Evolutionary conservation across 2,888 invertebrate genomes (phyloP).

Genomic region (Tetrapedia diversipes): DNA sequence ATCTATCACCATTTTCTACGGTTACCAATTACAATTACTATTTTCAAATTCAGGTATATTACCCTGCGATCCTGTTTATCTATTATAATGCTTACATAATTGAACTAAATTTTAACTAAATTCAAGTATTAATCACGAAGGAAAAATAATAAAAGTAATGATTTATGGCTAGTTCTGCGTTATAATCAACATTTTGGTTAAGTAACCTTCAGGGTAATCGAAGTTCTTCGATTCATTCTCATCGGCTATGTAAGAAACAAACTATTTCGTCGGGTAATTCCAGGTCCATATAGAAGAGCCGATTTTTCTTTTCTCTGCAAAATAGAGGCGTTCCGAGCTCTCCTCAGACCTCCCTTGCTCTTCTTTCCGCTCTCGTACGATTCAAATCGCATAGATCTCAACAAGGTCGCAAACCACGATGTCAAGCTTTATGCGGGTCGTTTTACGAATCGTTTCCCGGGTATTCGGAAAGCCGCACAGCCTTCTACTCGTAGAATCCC

Average conservation of each 20-base stretch:
- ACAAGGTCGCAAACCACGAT: slow-evolving; percentile 63
- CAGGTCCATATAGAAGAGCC: not conserved
- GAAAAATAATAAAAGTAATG: too few species aligned
- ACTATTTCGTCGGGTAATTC: slow-evolving; percentile 7
- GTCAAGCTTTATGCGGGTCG: slow-evolving; percentile 52
- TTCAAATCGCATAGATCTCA: slow-evolving; percentile 57
- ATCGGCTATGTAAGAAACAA: not conserved
- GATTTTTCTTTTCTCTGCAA: not conserved
- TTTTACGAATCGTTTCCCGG: slow-evolving; percentile 62
- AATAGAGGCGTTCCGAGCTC: not conserved
- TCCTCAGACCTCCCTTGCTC: not conserved
- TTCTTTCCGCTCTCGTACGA: slow-evolving; percentile 32
- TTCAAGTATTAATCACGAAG: too few species aligned
- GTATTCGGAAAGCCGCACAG: slow-evolving; percentile 55
- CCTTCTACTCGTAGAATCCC: slow-evolving; percentile 55
- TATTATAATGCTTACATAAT: too few species aligned
- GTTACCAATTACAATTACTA: too few species aligned
- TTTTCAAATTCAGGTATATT: too few species aligned
- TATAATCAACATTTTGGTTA: too few species aligned
- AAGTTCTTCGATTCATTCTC: too few species aligned
- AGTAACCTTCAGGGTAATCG: too few species aligned
- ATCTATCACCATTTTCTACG: too few species aligned
- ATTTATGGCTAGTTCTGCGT: too few species aligned
- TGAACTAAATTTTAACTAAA: too few species aligned
- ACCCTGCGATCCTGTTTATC: too few species aligned